phyloP scores from a whole-genome alignment of 2,888 invertebrate species.

The Caenorhabditis angaria region DNA sequence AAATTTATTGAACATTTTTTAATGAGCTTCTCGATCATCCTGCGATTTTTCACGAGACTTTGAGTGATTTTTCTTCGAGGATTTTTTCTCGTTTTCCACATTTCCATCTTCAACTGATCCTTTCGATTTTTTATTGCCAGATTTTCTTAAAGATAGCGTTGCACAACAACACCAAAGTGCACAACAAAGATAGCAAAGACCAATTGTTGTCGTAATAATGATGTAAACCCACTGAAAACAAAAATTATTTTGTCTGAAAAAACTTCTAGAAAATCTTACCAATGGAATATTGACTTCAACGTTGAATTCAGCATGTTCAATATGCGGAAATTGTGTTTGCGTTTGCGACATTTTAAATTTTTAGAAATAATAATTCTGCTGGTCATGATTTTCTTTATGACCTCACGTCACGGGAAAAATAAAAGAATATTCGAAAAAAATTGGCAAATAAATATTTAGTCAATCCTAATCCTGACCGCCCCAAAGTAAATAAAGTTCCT shows the following conservation, averaged over 20 bases:
- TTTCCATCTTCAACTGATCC: not conserved
- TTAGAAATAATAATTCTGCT: not conserved
- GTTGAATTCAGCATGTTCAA: not conserved
- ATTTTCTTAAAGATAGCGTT: not conserved
- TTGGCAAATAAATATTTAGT: not conserved
- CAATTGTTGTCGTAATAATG: not conserved
- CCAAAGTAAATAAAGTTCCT: not conserved
- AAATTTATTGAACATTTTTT: too few species aligned
- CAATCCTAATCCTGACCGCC: not conserved
- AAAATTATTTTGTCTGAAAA: too few species aligned
- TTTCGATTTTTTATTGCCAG: not conserved
- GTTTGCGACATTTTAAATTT: not conserved
- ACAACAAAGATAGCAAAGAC: not conserved
- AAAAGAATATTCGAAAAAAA: not conserved
- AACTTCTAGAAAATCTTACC: too few species aligned
- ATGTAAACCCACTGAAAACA: not conserved
- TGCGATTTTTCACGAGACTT: too few species aligned
- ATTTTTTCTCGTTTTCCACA: too few species aligned
- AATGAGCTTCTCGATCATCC: too few species aligned
- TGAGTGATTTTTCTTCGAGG: too few species aligned
- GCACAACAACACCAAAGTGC: conserved; percentile 2
- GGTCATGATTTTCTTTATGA: not conserved
- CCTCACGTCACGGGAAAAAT: not conserved
- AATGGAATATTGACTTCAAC: not conserved
- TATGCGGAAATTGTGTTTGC: not conserved